phyloP scores from a whole-genome alignment of 2,888 invertebrate genomes.

The Alviniconcha strummeri region DNA sequence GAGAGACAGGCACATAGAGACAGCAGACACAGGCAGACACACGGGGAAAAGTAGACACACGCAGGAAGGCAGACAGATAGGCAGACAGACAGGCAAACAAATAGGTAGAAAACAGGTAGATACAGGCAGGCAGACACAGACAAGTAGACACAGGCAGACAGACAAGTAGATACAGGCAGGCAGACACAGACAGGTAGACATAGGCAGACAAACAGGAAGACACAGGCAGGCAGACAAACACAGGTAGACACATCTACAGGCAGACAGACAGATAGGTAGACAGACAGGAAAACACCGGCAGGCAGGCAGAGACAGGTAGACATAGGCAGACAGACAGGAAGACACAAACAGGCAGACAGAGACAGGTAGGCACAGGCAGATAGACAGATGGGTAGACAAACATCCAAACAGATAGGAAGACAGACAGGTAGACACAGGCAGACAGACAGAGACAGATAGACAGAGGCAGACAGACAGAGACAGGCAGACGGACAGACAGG shows the following conservation, averaged over 20 bases:
- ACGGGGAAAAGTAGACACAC: too few species aligned
- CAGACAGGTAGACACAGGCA: too few species aligned
- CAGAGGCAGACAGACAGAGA: too few species aligned
- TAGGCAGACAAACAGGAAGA: background rate
- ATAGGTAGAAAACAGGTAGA: background rate
- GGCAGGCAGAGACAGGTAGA: background rate
- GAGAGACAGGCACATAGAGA: too few species aligned
- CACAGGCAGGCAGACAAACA: background rate
- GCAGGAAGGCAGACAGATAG: too few species aligned
- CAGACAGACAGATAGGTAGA: background rate
- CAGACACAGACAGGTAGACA: background rate
- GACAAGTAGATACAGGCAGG: background rate
- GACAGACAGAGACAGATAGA: too few species aligned
- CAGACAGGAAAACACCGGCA: background rate
- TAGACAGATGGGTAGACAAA: too few species aligned
- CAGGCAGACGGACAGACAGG: too few species aligned
- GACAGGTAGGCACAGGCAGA: too few species aligned
- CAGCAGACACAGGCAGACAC: too few species aligned
- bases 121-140: background rate
- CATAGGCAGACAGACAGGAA: background rate
- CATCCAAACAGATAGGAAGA: too few species aligned
- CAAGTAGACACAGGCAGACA: background rate
- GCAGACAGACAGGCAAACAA: too few species aligned
- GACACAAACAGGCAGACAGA: background rate
- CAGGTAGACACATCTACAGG: background rate